Evolutionary conservation across 2,888 invertebrate genomes (phyloP).

Genomic region (Plemyria rubiginata): DNA sequence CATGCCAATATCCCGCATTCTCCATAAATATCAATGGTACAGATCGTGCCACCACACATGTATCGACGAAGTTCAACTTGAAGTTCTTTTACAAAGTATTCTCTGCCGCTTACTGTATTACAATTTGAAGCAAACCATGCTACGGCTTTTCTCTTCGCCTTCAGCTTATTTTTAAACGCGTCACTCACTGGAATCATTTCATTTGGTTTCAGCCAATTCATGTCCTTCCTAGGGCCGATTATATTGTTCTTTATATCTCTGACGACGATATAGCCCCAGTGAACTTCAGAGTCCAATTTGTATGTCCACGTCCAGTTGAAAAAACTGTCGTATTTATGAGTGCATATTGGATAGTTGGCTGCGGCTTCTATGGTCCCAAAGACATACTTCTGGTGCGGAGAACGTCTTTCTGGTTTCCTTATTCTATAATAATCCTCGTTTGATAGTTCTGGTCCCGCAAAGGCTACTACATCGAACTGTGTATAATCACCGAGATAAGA

Average conservation of each 20-base stretch:
- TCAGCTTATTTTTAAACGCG: constrained; percentile 49
- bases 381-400: constrained; percentile 60
- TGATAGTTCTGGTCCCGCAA: constrained; percentile 39
- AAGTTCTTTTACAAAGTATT: constrained; percentile 31
- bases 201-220: constrained; percentile 60
- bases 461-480: constrained; percentile 47
- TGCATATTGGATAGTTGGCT: constrained; percentile 55
- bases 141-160: constrained; percentile 49
- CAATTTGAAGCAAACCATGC: constrained; percentile 58
- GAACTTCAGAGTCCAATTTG: constrained; percentile 60
- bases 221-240: constrained; percentile 61
- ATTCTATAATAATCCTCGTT: not conserved
- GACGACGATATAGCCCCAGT: constrained; percentile 62
- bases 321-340: constrained; percentile 50
- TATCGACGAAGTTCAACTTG: constrained; percentile 37
- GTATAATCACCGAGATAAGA: constrained; percentile 39
- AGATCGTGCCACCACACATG: not conserved
- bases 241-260: constrained; percentile 53
- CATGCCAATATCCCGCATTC: constrained; percentile 44
- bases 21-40: constrained; percentile 47
- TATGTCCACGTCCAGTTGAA: constrained; percentile 74
- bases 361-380: constrained; percentile 65
- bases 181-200: constrained; percentile 55
- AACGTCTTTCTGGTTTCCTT: constrained; percentile 48
- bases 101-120: constrained; percentile 41